A percentile compares a stretch with the other conserved stretches of the same genome.
Conservation (phyloP, 2,113 vertebrate species). For the Heloderma charlesbogerti region DNA sequence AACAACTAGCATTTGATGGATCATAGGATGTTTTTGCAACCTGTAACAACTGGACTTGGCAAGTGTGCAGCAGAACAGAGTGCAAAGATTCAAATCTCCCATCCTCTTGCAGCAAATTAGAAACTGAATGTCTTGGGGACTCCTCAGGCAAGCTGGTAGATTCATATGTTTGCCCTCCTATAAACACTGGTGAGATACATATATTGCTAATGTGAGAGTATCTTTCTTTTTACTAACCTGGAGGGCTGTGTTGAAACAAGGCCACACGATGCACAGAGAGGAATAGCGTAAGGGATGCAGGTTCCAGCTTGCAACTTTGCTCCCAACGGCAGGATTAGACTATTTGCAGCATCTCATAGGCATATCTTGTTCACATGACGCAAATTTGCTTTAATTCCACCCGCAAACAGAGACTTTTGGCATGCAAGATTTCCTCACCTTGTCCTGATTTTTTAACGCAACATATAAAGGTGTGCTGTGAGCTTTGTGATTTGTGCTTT, state of each 20-base stretch:
- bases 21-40: fast-evolving
- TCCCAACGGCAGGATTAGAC: background rate
- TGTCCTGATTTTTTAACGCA: background rate
- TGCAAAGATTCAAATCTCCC: background rate
- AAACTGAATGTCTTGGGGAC: background rate
- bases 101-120: conserved; percentile 2
- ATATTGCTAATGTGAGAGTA: background rate
- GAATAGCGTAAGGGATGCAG: conserved; percentile 37
- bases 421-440: background rate
- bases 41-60: conserved; percentile 12
- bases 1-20: background rate
- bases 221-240: conserved; percentile 1
- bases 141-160: background rate
- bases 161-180: conserved; percentile 22
- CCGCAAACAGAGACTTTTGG: background rate
- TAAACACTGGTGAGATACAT: conserved; percentile 29
- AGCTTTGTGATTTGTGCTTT: background rate
- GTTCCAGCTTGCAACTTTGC: conserved; percentile 29
- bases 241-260: conserved; percentile 38
- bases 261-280: background rate
- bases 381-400: conserved; percentile 34
- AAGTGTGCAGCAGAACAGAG: fast-evolving
- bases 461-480: background rate
- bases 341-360: background rate
- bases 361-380: background rate